Percentiles rank a stretch among this genome's conserved stretches.
These are phyloP conservation scores for Eclectus roratus DNA, from an alignment of 2,113 vertebrate species.

Conservation along the genomic window DNA sequence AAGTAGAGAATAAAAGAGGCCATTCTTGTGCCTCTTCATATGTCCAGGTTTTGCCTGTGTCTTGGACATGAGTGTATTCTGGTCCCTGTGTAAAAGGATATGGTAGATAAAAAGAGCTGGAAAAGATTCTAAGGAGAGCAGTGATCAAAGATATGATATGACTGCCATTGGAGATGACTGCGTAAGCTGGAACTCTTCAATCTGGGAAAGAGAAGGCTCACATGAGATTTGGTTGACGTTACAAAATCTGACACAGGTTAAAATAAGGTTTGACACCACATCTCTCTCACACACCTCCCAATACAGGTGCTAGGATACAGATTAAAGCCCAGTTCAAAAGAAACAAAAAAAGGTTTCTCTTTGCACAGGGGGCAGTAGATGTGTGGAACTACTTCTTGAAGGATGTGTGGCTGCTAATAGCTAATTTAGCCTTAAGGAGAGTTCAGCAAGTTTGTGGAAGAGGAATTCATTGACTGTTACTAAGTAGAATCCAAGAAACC, in stretches of 20 bases:
- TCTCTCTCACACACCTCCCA: background rate
- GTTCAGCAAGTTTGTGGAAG: background rate
- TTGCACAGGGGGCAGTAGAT: background rate
- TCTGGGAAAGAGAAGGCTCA: background rate
- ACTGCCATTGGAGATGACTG: background rate
- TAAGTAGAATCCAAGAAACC: background rate
- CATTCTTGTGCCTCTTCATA: rapidly evolving
- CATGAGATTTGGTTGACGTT: background rate
- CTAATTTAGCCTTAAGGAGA: background rate
- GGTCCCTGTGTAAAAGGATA: background rate
- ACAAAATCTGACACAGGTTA: background rate
- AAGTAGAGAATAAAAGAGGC: background rate
- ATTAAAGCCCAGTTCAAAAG: background rate
- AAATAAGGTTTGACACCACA: background rate
- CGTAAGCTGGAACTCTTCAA: background rate
- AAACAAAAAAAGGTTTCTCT: background rate
- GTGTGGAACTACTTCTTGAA: background rate
- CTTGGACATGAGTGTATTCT: background rate
- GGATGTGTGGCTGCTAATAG: background rate
- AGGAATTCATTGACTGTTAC: background rate
- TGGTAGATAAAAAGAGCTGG: background rate
- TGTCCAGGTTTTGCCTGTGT: background rate
- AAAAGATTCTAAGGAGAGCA: background rate
- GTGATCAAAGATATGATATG: background rate
- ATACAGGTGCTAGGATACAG: background rate